Percentiles rank a stretch among this genome's conserved stretches.
phyloP scores from a whole-genome alignment of 2,113 vertebrate genomes.

The Orientallactaga bullata region DNA sequence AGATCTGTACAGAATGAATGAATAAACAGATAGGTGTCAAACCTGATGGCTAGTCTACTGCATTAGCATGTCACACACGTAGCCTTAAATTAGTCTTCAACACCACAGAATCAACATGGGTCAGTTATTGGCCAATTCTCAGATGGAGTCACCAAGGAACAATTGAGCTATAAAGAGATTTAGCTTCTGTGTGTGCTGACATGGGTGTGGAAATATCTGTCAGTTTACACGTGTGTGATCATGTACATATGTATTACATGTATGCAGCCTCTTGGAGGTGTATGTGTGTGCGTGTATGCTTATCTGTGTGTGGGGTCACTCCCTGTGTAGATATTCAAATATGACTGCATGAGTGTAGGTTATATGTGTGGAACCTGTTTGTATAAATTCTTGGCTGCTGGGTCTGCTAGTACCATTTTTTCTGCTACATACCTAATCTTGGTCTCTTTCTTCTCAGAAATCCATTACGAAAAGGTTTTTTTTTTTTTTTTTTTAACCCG shows the following conservation, averaged over 20 bases:
- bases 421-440: slow-evolving; percentile 57
- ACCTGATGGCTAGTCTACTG: background rate
- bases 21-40: background rate
- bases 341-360: background rate
- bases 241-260: background rate
- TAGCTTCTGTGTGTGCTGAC: background rate
- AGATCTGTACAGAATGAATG: background rate
- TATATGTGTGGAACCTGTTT: background rate
- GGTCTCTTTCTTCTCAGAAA: slow-evolving; percentile 76
- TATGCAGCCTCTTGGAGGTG: background rate
- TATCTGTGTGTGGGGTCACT: background rate
- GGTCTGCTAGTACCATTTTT: slow-evolving; percentile 39
- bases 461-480: slow-evolving; percentile 69
- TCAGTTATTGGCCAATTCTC: background rate
- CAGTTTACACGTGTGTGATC: background rate
- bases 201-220: background rate
- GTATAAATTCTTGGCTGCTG: slow-evolving; percentile 5
- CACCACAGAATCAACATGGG: slow-evolving; percentile 21
- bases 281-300: background rate
- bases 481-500: background rate
- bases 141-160: background rate
- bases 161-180: background rate
- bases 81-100: background rate
- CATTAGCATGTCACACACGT: background rate
- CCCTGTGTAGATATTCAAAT: background rate